A percentile compares a stretch with the other conserved stretches of the same genome.
These are phyloP conservation scores for Caenorhabditis doughertyi DNA, from an alignment of 2,888 invertebrate species.

Conservation along the genomic window DNA sequence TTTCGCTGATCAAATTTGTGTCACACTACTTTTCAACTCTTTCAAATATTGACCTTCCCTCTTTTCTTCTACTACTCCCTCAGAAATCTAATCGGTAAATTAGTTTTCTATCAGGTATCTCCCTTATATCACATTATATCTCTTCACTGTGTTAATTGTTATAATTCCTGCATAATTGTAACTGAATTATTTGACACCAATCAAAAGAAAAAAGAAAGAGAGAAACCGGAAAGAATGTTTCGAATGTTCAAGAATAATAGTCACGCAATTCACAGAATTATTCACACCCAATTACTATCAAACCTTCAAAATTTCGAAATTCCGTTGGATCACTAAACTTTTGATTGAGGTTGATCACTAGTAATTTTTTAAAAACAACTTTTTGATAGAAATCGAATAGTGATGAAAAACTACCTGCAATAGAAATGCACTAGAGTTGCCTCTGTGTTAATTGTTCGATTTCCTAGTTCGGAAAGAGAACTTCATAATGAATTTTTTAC, in stretches of 20 bases:
- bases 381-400: too few relatives aligned
- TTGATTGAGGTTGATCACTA: too few relatives aligned
- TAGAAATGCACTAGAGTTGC: too few relatives aligned
- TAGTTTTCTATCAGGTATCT: slow-evolving; percentile 12
- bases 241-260: not conserved
- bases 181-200: not conserved
- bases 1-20: slow-evolving; percentile 17
- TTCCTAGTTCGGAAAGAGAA: too few relatives aligned
- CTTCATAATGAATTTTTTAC: too few relatives aligned
- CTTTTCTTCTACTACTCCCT: not conserved
- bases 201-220: not conserved
- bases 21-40: slow-evolving; percentile 8
- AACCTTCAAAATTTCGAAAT: not conserved
- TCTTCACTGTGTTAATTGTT: not conserved
- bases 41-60: slow-evolving; percentile 44
- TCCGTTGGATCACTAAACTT: not conserved
- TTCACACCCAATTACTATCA: not conserved
- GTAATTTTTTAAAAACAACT: too few relatives aligned
- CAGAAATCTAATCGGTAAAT: slow-evolving; percentile 21
- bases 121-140: slow-evolving; percentile 7
- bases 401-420: too few relatives aligned
- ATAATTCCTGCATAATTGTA: slow-evolving; percentile 10
- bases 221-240: slow-evolving; percentile 10
- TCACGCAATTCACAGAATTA: slow-evolving; percentile 22
- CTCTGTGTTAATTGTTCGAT: too few relatives aligned